phyloP scores from a whole-genome alignment of 2,113 vertebrate genomes.

The Odocoileus virginianus region DNA sequence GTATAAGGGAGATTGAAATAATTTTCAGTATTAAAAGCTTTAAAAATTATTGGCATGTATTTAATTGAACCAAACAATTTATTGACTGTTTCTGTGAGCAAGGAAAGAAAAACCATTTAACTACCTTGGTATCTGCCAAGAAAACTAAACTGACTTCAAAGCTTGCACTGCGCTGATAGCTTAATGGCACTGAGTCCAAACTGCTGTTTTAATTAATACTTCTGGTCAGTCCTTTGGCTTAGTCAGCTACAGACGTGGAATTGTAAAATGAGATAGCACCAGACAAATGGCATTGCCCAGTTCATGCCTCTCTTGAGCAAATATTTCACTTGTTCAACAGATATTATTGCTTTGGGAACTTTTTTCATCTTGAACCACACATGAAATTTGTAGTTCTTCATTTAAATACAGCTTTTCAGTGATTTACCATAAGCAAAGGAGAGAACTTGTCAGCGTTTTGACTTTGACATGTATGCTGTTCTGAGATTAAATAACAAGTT shows the following conservation, averaged over 20 bases:
- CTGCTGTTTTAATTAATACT: conserved; percentile 55
- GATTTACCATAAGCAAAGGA: conserved; percentile 36
- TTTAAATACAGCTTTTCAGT: conserved; percentile 32
- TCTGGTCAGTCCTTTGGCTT: conserved; percentile 13
- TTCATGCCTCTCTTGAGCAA: conserved; percentile 26
- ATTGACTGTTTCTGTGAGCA: conserved; percentile 38
- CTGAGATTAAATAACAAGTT: not conserved
- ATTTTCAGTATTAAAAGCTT: conserved; percentile 25
- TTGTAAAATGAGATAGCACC: conserved; percentile 24
- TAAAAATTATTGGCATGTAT: conserved; percentile 19
- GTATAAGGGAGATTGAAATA: not conserved
- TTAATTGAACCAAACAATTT: conserved; percentile 31
- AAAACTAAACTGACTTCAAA: conserved; percentile 55
- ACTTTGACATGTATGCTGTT: not conserved
- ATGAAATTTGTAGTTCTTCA: conserved; percentile 46
- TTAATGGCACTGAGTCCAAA: conserved; percentile 41
- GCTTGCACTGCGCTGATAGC: not conserved
- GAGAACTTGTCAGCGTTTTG: conserved; percentile 28
- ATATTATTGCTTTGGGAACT: conserved; percentile 36
- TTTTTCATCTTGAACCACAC: conserved; percentile 31
- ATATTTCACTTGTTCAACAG: conserved; percentile 39
- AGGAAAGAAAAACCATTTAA: conserved; percentile 38
- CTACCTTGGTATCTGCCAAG: conserved; percentile 33
- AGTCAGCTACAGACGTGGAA: conserved; percentile 33
- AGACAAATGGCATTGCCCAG: not conserved